Base-by-base conservation (phyloP, 2,797 vertebrate genomes). In the Sphenodon punctatus region DNA sequence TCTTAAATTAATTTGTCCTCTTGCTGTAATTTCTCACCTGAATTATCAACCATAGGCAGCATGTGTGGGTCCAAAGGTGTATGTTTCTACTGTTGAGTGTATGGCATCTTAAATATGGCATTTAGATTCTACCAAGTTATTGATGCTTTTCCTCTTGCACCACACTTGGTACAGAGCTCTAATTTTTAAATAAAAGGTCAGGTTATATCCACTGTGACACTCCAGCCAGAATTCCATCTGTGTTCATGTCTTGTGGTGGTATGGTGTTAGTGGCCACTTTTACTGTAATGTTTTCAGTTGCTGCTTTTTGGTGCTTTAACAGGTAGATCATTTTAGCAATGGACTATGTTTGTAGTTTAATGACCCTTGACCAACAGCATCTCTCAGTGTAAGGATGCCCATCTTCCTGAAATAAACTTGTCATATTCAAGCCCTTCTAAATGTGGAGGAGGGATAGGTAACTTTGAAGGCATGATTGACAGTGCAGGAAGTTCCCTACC, bases 11-110 rank as follows among this genome's bases (percentile, higher is more conserved):
- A n/a, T n/a, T n/a, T n/a, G n/a, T n/a, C n/a, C n/a, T n/a, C n/a
- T n/a, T n/a, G n/a, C n/a, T n/a, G n/a, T n/a, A n/a, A n/a, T n/a
- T n/a, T n/a, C n/a, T n/a, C n/a, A n/a, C n/a, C n/a, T n/a, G n/a
- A n/a, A n/a, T n/a, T n/a, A n/a, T n/a, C n/a, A n/a, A n/a, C n/a
- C n/a, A n/a, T n/a, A n/a, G n/a, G n/a, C n/a, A n/a, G n/a, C n/a
- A n/a, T n/a, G n/a, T n/a, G n/a, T n/a, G n/a, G n/a, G n/a, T n/a
- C n/a, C n/a, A n/a, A n/a, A n/a, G n/a, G n/a, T n/a, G 1, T 34
- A 1, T 69, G 8, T 72, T 64, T 7, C 6, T 5, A 55, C n/a
- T 9, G 2, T 75, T 72, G 53, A 0, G 32, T 1, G 0, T 5
- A 9, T 58, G 34, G 43, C n/a, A 14, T 78, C 41, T n/a, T n/a